phyloP scores from a whole-genome alignment of 2,888 invertebrate genomes.

The Eulithis testata region DNA sequence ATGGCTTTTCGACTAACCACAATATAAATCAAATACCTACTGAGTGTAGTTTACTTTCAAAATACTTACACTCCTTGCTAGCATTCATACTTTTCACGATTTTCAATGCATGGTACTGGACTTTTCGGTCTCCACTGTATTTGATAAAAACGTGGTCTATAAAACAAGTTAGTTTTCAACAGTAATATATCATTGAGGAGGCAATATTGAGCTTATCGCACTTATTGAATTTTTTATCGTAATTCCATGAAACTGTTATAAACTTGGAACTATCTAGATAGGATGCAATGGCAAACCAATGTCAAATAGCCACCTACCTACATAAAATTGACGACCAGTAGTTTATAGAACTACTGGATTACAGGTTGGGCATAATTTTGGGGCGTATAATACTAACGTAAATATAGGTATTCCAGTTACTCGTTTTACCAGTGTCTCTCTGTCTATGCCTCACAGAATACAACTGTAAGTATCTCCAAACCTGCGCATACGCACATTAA shows the following conservation, averaged over 20 bases:
- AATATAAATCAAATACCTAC: no score
- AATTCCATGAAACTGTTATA: constrained; percentile 7
- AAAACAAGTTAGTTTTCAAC: background rate
- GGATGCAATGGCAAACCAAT: constrained; percentile 5
- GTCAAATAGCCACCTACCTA: background rate
- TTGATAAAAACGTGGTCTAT: background rate
- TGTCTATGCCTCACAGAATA: constrained; percentile 24
- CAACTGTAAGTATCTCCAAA: constrained; percentile 13
- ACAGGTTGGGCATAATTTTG: no score
- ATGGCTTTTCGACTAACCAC: no score
- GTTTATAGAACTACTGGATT: no score
- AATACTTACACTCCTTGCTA: no score
- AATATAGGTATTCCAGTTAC: background rate
- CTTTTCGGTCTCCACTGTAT: background rate
- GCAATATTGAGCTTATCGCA: constrained; percentile 8
- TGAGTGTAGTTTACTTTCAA: no score
- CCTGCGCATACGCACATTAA: constrained; percentile 50
- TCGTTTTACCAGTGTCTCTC: constrained; percentile 11
- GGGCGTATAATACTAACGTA: no score
- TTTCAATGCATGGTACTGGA: no score
- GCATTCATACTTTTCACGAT: no score
- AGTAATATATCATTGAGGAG: constrained; percentile 1
- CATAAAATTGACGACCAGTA: background rate
- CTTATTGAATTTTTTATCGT: constrained; percentile 20
- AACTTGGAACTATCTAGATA: constrained; percentile 10